Percentiles rank a stretch among this genome's conserved stretches.
Conservation (phyloP, 2,888 invertebrate species). For the Taphrorychus bicolor region DNA sequence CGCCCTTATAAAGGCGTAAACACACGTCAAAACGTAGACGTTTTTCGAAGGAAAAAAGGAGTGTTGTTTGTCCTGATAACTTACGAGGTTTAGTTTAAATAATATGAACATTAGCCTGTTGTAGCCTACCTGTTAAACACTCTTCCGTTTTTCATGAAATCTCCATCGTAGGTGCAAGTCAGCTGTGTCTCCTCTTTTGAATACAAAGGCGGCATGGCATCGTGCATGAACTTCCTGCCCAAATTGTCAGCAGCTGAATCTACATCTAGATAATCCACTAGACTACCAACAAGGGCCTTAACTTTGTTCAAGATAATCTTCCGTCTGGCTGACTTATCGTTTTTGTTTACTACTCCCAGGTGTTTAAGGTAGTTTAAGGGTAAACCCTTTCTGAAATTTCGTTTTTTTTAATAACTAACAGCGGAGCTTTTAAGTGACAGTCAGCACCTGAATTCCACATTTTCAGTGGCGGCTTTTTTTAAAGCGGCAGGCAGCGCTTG, state of each 20-base stretch:
- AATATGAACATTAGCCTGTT: no score
- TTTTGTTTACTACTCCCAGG: slow-evolving; percentile 74
- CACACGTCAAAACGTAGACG: no score
- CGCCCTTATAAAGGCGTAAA: no score
- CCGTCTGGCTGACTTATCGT: slow-evolving; percentile 58
- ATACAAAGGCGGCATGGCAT: slow-evolving; percentile 85
- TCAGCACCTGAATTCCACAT: slow-evolving; percentile 67
- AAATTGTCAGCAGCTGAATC: slow-evolving; percentile 88
- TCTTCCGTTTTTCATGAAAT: slow-evolving; percentile 69
- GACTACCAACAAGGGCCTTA: slow-evolving; percentile 64
- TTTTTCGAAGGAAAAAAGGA: no score
- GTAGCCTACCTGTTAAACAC: slow-evolving; percentile 67
- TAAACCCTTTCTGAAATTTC: slow-evolving; percentile 69
- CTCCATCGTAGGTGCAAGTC: slow-evolving; percentile 77
- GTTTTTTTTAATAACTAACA: background rate
- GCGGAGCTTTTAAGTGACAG: background rate
- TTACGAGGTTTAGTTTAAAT: no score
- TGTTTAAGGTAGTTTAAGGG: slow-evolving; percentile 80
- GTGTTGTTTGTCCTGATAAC: no score
- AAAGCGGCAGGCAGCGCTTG: slow-evolving; percentile 79
- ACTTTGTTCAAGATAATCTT: slow-evolving; percentile 64
- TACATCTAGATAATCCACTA: slow-evolving; percentile 68
- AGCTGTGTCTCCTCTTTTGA: slow-evolving; percentile 70
- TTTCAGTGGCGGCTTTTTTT: slow-evolving; percentile 72
- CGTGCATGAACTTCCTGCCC: slow-evolving; percentile 83